Conservation (phyloP, 2,888 invertebrate genomes). For the Petrolisthes cinctipes region DNA sequence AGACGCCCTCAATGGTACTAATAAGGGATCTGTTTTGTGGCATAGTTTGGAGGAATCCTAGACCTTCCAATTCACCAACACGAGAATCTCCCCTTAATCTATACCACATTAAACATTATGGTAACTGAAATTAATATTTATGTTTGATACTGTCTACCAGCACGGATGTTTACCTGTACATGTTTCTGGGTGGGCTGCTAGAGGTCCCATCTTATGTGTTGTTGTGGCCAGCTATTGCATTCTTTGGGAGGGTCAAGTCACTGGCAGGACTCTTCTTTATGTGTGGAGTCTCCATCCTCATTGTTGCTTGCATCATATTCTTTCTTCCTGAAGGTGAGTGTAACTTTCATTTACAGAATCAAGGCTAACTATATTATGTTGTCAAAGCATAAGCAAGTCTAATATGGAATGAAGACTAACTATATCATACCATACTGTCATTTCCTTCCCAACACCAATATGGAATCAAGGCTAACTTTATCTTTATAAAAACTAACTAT, state of each 20-base stretch:
- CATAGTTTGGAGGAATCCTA: no score
- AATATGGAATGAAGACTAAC: no score
- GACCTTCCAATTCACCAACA: no score
- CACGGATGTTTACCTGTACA: constrained; percentile 27
- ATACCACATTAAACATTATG: no score
- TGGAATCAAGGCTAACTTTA: not conserved
- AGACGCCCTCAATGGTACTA: no score
- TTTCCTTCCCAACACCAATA: no score
- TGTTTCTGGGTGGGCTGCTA: constrained; percentile 42
- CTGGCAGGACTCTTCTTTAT: not conserved
- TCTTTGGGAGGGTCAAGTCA: constrained; percentile 20
- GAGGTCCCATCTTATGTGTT: constrained; percentile 34
- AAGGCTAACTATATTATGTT: no score
- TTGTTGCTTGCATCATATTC: not conserved
- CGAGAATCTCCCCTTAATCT: no score
- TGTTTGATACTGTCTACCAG: not conserved
- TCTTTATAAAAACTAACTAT: not conserved
- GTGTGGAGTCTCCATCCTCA: not conserved
- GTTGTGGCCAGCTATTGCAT: constrained; percentile 31
- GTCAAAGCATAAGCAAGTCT: no score
- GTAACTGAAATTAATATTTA: not conserved
- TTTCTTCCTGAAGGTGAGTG: not conserved
- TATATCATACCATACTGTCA: no score
- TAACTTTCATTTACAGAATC: not conserved
- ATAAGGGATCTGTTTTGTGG: no score